A percentile compares a stretch with the other conserved stretches of the same genome.
Conservation (phyloP, 2,113 vertebrate species). For the Tricholaema leucomelas region DNA sequence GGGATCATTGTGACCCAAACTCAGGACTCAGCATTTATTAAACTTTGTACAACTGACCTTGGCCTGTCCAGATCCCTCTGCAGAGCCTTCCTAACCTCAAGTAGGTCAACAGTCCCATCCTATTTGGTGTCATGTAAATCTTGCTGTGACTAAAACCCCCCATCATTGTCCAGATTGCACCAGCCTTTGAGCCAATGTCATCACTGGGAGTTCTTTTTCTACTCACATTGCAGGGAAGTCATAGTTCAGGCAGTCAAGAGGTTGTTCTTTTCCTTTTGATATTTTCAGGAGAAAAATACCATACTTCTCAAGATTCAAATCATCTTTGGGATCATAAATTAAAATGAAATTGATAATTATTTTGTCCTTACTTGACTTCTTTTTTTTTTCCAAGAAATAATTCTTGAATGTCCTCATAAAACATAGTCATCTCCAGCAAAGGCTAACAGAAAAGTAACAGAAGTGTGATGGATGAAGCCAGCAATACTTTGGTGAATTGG, state of each 20-base stretch:
- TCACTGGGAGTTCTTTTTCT: too few species aligned
- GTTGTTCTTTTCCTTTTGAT: not conserved
- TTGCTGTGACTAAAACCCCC: too few species aligned
- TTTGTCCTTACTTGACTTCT: conserved; percentile 8
- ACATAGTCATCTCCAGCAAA: not conserved
- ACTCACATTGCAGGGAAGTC: too few species aligned
- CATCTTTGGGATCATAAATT: not conserved
- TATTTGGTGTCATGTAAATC: too few species aligned
- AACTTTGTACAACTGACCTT: too few species aligned
- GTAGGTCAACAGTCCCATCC: too few species aligned
- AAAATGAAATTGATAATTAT: not conserved
- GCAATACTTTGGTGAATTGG: not conserved
- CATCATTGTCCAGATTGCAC: too few species aligned
- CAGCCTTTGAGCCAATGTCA: too few species aligned
- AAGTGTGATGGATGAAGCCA: not conserved
- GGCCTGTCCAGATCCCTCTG: too few species aligned
- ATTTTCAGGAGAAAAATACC: not conserved
- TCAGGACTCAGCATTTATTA: too few species aligned
- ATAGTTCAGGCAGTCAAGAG: not conserved
- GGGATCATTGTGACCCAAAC: too few species aligned
- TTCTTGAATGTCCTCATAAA: not conserved
- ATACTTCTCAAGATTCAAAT: not conserved
- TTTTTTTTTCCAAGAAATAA: conserved; percentile 6
- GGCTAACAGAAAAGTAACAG: not conserved
- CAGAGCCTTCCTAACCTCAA: too few species aligned